These are phyloP conservation scores for Benitochromis conjunctus DNA, from an alignment of 2,113 vertebrate genomes.

Conservation along the genomic window DNA sequence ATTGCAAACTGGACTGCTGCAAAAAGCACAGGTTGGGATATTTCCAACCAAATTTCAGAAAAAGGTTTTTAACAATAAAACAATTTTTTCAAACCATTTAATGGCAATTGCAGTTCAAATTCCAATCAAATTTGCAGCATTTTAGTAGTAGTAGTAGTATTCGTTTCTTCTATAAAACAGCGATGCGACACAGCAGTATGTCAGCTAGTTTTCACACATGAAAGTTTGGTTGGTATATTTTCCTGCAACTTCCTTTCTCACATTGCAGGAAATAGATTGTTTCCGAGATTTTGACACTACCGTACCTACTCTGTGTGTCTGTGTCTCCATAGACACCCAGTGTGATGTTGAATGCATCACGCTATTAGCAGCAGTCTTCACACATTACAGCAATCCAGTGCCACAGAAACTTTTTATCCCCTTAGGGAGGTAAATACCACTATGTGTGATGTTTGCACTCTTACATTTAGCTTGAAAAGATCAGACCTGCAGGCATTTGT, in stretches of 20 bases:
- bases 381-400: neutral
- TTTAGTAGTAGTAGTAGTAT: neutral
- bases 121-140: neutral
- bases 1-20: neutral
- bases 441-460: neutral
- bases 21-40: neutral
- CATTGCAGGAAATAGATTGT: neutral
- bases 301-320: neutral
- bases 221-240: neutral
- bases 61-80: neutral
- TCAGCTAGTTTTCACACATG: neutral
- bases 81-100: neutral
- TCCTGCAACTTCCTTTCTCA: neutral
- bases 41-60: neutral
- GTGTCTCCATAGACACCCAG: neutral
- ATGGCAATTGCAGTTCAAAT: neutral
- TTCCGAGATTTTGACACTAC: neutral
- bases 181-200: neutral
- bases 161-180: neutral
- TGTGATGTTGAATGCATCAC: neutral
- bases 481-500: neutral
- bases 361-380: neutral
- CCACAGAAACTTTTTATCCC: accelerated
- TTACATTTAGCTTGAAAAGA: neutral
- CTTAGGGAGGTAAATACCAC: neutral